Percentiles rank a stretch among this genome's conserved stretches.
Conservation (phyloP, 2,797 vertebrate genomes). For the Anisognathus igniventris region DNA sequence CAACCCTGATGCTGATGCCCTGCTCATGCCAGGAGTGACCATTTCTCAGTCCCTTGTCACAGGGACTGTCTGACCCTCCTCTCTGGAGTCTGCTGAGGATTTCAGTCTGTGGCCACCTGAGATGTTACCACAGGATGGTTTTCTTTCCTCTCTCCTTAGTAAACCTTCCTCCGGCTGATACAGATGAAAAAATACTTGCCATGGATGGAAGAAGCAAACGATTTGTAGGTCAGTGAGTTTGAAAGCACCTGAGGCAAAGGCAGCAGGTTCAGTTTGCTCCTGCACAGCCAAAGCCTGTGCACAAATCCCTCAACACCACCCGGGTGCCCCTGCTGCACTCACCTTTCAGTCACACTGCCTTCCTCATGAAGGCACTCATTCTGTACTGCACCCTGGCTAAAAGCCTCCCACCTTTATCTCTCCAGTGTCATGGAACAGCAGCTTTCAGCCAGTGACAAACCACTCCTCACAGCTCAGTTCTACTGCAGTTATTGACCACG, state of each 20-base stretch:
- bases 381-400: neutral
- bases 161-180: neutral
- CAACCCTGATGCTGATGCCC: neutral
- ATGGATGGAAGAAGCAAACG: neutral
- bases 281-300: neutral
- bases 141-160: neutral
- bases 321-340: neutral
- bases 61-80: neutral
- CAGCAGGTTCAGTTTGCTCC: neutral
- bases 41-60: neutral
- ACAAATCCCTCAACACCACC: neutral
- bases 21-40: neutral
- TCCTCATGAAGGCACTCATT: neutral
- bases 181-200: neutral
- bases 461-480: neutral
- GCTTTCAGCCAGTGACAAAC: neutral
- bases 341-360: neutral
- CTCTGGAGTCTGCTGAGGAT: neutral
- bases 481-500: neutral
- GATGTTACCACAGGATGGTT: neutral
- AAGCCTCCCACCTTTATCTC: neutral
- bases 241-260: neutral
- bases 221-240: neutral
- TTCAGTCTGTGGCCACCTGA: neutral
- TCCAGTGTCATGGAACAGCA: neutral